Evolutionary conservation across 2,888 invertebrate species (phyloP).

Genomic region (Neoscelio sp.): DNA sequence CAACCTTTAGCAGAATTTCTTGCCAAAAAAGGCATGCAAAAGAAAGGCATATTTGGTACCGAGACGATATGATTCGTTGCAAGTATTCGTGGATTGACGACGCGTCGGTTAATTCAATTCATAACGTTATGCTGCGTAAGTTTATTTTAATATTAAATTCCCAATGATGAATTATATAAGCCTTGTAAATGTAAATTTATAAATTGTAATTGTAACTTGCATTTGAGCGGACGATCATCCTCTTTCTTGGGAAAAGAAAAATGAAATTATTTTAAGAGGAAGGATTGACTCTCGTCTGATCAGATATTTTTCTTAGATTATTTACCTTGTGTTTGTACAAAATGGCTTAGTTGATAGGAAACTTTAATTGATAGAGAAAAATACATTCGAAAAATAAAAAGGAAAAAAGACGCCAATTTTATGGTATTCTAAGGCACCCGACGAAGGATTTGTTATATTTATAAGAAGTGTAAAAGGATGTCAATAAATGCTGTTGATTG

Average conservation of each 20-base stretch:
- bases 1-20: conserved; percentile 15
- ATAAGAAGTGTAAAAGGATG: conserved; percentile 68
- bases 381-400: conserved; percentile 43
- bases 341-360: conserved; percentile 41
- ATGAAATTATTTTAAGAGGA: conserved; percentile 8
- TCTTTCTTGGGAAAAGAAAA: too few relatives aligned
- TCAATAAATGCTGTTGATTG: conserved; percentile 67
- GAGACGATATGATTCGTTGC: conserved; percentile 7
- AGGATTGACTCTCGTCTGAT: conserved; percentile 12
- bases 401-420: too few relatives aligned
- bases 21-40: conserved; percentile 33
- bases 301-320: conserved; percentile 15
- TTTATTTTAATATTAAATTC: conserved; percentile 81
- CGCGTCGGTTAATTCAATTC: conserved; percentile 73
- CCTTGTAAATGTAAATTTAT: conserved; percentile 82
- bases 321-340: conserved; percentile 58
- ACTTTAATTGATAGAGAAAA: conserved; percentile 50
- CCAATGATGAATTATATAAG: conserved; percentile 76
- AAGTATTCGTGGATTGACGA: conserved; percentile 70
- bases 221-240: conserved; percentile 69
- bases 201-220: conserved; percentile 81
- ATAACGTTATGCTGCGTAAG: conserved; percentile 79
- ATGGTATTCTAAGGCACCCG: conserved; percentile 53
- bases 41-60: conserved; percentile 46
- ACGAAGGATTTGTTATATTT: conserved; percentile 67